Conservation (phyloP, 2,797 vertebrate genomes). For the Centroberyx gerrardi region DNA sequence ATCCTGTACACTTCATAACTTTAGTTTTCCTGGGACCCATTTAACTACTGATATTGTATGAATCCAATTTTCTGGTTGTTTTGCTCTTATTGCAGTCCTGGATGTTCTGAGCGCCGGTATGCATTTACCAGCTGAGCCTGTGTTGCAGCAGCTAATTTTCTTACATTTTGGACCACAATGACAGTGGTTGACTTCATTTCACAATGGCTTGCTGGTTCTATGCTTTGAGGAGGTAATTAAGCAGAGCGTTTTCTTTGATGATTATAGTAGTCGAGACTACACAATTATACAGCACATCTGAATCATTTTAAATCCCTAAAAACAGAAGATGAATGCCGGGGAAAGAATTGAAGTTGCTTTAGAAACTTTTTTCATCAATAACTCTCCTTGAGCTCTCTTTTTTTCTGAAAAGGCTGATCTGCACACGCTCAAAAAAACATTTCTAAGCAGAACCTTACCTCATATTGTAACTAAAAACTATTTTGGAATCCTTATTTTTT, state of each 20-base stretch:
- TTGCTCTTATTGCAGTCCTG: slow-evolving; percentile 16
- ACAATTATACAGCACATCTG: slow-evolving; percentile 26
- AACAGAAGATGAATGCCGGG: slow-evolving; percentile 2
- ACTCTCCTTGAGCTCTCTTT: not conserved
- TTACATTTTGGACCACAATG: slow-evolving; percentile 32
- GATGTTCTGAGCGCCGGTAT: not conserved
- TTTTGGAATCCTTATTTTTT: slow-evolving; percentile 32
- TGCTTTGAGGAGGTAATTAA: slow-evolving; percentile 54
- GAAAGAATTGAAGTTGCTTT: slow-evolving; percentile 32
- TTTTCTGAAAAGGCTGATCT: not conserved
- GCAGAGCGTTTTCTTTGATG: slow-evolving; percentile 39
- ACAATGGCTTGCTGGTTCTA: slow-evolving; percentile 29
- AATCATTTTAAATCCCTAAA: slow-evolving; percentile 45
- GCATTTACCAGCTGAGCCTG: not conserved
- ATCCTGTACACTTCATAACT: too few relatives aligned
- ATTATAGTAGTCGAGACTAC: slow-evolving; percentile 29
- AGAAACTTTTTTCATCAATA: slow-evolving; percentile 13
- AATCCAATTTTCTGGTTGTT: slow-evolving; percentile 3
- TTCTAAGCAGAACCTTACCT: not conserved
- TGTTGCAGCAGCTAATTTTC: slow-evolving; percentile 31
- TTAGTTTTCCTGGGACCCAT: not conserved
- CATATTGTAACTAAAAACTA: slow-evolving; percentile 3
- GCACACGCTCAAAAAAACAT: too few relatives aligned
- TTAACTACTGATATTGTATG: slow-evolving; percentile 3
- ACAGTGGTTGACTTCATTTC: slow-evolving; percentile 44